Evolutionary conservation across 92 coral and sea anemone genomes (phyloP), one percentile per base, ranked within the genome.

Genomic region (Muricea muricata): DNA sequence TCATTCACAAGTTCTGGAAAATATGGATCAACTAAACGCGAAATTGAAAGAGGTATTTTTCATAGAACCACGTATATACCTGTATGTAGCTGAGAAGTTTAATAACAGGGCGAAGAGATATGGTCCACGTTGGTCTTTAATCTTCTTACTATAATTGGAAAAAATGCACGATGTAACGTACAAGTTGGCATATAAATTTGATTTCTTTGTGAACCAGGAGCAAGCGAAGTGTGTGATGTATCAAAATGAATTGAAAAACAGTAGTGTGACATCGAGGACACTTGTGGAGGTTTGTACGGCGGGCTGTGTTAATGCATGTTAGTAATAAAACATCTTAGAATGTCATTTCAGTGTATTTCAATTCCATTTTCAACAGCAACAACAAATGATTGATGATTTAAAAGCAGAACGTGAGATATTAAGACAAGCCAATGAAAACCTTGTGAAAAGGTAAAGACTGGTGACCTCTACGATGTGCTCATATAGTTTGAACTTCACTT

Each of bases 341-440:
- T n/a, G n/a, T n/a, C n/a, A n/a, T n/a, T n/a, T n/a, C n/a, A n/a
- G n/a, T n/a, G n/a, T n/a, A n/a, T n/a, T n/a, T n/a, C n/a, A 70
- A 81, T 26, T 37, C 26, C 26, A 46, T 33, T 24, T 65, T 79
- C 4, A 26, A 61, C 73, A 96, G 99, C 99, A 96, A 92, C 81
- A 93, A 71, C 99, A 96, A 75, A 87, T 96, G 82, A 93, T 96
- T 31, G 90, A 93, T 60, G 99, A 96, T 50, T 82, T 96, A 11
- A 96, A 96, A 60, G 99, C 99, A 7, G 99, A 96, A 85, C 92
- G 93, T 84, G 97, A 93, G 47, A 96, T 96, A 83, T 77, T 96
- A 3, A 96, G 93, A 83, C 98, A 96, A 75, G 98, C 99, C 17
- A 96, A 96, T 47, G 97, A 92, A 55, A 96, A 93, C 25, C 89